Base-by-base conservation (phyloP, 2,113 vertebrate species). In the Tretioscincus oriximinensis region DNA sequence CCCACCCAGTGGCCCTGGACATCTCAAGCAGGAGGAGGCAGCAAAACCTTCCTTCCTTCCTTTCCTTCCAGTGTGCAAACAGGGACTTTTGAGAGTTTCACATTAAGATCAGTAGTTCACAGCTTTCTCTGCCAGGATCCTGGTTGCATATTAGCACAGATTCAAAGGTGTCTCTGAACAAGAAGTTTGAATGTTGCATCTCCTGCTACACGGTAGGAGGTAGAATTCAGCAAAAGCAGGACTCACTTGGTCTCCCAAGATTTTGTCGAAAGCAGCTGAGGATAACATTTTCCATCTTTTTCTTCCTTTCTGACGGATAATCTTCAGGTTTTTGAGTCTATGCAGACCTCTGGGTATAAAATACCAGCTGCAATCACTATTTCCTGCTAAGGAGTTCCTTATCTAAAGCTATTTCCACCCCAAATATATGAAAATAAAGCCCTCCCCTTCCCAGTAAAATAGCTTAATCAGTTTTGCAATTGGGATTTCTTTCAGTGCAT, bases 401-500 rank as follows among this genome's bases (percentile, higher is more conserved):
- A n/a, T 66, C 35, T 41, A 45, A 58, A 63, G 74, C 86, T 76
- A 67, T 83, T 28, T 21, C 64, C 14, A n/a, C 28, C 64, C 6
- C n/a, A 5, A 10, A 64, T n/a, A 66, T 47, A 14, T 68, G 18
- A 71, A 72, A 80, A 64, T 47, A 29, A 80, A 90, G 67, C 80
- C 75, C 77, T 83, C 76, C 72, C 73, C 85, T 88, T 80, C 83
- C 78, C 0, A 0, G 87, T 85, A 78, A 86, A 87, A 87, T 89
- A 87, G 76, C 86, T 92, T 92, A 88, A 92, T 91, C 88, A 91
- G 85, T 87, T 90, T 88, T 87, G 81, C 86, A 22, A 84, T 82
- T 89, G 90, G 89, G 90, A 83, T 88, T 89, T 86, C 83, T 86
- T 90, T 84, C 78, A 86, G 89, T 89, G 88, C 90, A 90, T 91